Percentiles rank a stretch among this genome's conserved stretches.
phyloP scores from a whole-genome alignment of 2,113 vertebrate genomes.

The Istiophorus platypterus region DNA sequence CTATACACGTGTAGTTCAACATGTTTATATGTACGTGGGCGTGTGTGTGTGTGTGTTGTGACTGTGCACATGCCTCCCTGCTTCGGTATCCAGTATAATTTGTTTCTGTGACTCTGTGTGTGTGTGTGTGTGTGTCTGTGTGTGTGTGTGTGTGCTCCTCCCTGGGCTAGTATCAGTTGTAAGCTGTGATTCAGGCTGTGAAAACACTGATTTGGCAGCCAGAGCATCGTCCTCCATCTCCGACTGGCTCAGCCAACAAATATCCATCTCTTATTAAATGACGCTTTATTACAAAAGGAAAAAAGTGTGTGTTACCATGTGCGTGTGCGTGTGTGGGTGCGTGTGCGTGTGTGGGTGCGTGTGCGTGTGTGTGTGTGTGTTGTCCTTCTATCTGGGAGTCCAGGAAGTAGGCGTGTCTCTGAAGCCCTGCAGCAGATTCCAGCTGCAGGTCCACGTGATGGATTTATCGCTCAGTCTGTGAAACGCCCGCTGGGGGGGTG shows the following conservation, averaged over 20 bases:
- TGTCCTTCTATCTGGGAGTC: slow-evolving; percentile 11
- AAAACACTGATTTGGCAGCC: slow-evolving; percentile 76
- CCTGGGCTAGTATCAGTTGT: slow-evolving; percentile 67
- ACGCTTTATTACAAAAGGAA: slow-evolving; percentile 56
- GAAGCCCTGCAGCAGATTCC: neutral
- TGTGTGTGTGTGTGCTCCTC: slow-evolving; percentile 18
- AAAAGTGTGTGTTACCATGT: too few relatives aligned
- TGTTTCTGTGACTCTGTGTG: slow-evolving; percentile 5
- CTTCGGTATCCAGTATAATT: slow-evolving; percentile 9
- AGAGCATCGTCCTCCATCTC: slow-evolving; percentile 63
- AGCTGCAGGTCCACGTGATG: neutral
- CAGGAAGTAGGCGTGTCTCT: slow-evolving; percentile 11
- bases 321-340: too few relatives aligned
- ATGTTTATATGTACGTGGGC: neutral
- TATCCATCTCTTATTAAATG: slow-evolving; percentile 64
- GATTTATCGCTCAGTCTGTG: slow-evolving; percentile 25
- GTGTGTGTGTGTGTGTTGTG: neutral
- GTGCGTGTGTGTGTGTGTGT: slow-evolving; percentile 15
- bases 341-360: neutral
- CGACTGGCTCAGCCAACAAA: slow-evolving; percentile 43
- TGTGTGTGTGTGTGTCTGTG: slow-evolving; percentile 36
- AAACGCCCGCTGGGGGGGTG: too few relatives aligned
- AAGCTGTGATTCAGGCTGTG: slow-evolving; percentile 77
- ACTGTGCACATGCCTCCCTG: slow-evolving; percentile 1
- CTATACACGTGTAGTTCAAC: neutral